Evolutionary conservation across 2,888 invertebrate genomes (phyloP).

Genomic region (Acrocyrtus sp.): DNA sequence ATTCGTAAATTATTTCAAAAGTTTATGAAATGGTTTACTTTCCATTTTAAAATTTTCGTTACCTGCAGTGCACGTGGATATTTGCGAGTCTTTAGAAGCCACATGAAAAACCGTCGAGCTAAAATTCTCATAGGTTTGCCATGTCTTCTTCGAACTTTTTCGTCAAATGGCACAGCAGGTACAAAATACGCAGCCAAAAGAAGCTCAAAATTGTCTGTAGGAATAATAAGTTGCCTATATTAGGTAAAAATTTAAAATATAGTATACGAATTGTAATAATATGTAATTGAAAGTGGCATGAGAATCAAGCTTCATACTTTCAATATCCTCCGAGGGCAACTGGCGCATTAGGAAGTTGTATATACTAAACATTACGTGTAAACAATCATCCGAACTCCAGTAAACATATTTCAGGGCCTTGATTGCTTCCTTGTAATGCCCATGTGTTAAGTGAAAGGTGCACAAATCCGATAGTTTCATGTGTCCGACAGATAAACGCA

Average conservation of each 20-base stretch:
- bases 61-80: conserved; percentile 58
- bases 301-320: conserved; percentile 56
- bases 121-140: conserved; percentile 58
- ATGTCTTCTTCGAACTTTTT: conserved; percentile 53
- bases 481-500: conserved; percentile 52
- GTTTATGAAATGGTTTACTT: background rate
- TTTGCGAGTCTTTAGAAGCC: conserved; percentile 51
- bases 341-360: conserved; percentile 50
- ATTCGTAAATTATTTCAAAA: background rate
- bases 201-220: conserved; percentile 58
- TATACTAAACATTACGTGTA: conserved; percentile 56
- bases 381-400: conserved; percentile 59
- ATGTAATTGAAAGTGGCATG: too few species aligned
- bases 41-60: background rate
- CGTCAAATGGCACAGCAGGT: conserved; percentile 54
- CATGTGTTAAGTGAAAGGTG: conserved; percentile 55
- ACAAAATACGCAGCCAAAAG: conserved; percentile 60
- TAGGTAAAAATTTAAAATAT: background rate
- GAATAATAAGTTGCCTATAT: too few species aligned
- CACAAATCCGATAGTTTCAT: conserved; percentile 50
- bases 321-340: conserved; percentile 54
- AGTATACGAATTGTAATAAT: too few species aligned
- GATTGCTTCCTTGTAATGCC: conserved; percentile 58
- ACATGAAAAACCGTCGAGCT: conserved; percentile 60
- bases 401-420: conserved; percentile 59